Conservation (phyloP, 2,113 vertebrate genomes). For the Seriola aureovittata region DNA sequence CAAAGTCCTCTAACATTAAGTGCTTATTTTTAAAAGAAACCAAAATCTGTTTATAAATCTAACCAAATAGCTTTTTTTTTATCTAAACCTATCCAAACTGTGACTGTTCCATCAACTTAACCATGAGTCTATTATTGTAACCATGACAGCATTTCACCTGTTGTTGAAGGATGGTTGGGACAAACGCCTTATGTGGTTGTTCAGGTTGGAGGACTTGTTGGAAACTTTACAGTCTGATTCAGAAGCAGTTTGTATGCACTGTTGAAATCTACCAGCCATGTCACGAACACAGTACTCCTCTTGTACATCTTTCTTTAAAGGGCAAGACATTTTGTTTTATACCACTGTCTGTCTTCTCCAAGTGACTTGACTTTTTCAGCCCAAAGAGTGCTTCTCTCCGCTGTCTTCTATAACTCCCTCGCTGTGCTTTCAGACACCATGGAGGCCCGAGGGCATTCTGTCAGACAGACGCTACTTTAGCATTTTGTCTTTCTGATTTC, state of each 20-base stretch:
- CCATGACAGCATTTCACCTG: no score
- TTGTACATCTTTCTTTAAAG: slow-evolving; percentile 41
- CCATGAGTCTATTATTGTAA: no score
- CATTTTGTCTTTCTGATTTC: slow-evolving; percentile 71
- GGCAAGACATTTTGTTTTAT: slow-evolving; percentile 49
- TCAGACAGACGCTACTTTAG: slow-evolving; percentile 62
- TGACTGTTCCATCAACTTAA: no score
- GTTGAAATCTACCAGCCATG: slow-evolving; percentile 18
- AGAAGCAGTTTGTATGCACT: not conserved
- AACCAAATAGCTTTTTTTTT: no score
- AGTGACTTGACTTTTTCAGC: slow-evolving; percentile 67
- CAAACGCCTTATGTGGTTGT: no score
- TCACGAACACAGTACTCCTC: slow-evolving; percentile 14
- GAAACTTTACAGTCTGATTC: not conserved
- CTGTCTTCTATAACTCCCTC: slow-evolving; percentile 37
- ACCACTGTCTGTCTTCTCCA: slow-evolving; percentile 43
- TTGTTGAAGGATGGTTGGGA: no score
- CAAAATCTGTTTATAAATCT: no score
- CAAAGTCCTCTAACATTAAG: no score
- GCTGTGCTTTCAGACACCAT: slow-evolving; percentile 42
- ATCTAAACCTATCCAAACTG: no score
- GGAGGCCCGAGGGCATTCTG: slow-evolving; percentile 69
- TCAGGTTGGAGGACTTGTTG: not conserved
- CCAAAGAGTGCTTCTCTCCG: slow-evolving; percentile 33
- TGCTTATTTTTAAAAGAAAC: no score